Percentiles rank a stretch among this genome's conserved stretches.
phyloP scores from a whole-genome alignment of 2,113 vertebrate species.

The Cheirogaleus medius region DNA sequence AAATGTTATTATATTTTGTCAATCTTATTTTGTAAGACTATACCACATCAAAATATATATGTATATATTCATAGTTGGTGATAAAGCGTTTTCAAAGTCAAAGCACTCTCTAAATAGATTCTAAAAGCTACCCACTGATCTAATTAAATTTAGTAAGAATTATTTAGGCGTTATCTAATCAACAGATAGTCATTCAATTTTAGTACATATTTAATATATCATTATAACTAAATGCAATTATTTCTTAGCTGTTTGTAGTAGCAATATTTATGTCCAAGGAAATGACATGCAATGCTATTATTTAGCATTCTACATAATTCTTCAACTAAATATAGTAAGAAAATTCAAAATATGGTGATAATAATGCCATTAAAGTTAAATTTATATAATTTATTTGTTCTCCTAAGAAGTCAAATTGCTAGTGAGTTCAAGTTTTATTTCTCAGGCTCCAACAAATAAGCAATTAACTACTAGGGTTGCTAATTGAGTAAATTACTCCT shows the following conservation, averaged over 20 bases:
- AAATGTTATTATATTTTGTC: not conserved
- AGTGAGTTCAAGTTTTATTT: slow-evolving; percentile 51
- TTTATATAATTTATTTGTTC: slow-evolving; percentile 29
- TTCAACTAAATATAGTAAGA: not conserved
- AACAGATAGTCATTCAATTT: slow-evolving; percentile 17
- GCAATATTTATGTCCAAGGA: slow-evolving; percentile 31
- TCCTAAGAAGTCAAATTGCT: slow-evolving; percentile 55
- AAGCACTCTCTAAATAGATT: not conserved
- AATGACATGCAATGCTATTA: not conserved
- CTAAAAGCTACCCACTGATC: slow-evolving; percentile 15
- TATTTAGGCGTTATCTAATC: slow-evolving; percentile 19
- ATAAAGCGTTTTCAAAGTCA: not conserved
- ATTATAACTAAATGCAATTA: slow-evolving; percentile 20
- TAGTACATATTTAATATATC: not conserved
- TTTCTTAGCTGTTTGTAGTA: slow-evolving; percentile 4
- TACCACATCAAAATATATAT: not conserved
- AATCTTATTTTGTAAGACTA: not conserved
- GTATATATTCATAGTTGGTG: not conserved
- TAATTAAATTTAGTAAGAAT: slow-evolving; percentile 47
- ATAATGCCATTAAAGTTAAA: slow-evolving; percentile 45
- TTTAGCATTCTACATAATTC: not conserved
- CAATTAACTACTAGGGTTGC: slow-evolving; percentile 36
- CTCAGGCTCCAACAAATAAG: slow-evolving; percentile 26
- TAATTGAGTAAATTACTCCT: slow-evolving; percentile 58
- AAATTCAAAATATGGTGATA: slow-evolving; percentile 25